A percentile compares a stretch with the other conserved stretches of the same genome.
Evolutionary conservation across 2,888 invertebrate genomes (phyloP).

Genomic region (Meta bourneti): DNA sequence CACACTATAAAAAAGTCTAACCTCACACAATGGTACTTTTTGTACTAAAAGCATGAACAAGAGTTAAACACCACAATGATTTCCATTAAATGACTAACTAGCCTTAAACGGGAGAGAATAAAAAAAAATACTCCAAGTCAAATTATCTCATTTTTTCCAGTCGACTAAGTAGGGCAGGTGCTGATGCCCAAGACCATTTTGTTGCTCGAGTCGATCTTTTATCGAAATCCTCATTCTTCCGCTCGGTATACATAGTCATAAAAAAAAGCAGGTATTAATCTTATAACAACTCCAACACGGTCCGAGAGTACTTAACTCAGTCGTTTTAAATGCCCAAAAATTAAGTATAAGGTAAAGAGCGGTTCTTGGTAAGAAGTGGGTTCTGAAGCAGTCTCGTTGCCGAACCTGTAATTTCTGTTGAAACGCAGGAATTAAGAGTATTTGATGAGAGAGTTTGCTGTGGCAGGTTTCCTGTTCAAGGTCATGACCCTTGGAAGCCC

Average conservation of each 20-base stretch:
- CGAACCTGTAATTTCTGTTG: constrained; percentile 56
- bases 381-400: constrained; percentile 43
- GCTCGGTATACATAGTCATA: not conserved
- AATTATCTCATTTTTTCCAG: not conserved
- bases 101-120: not conserved
- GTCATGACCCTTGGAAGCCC: constrained; percentile 45
- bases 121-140: not conserved
- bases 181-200: not conserved
- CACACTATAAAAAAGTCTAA: not conserved
- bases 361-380: constrained; percentile 3
- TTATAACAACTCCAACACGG: constrained; percentile 6
- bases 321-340: constrained; percentile 43
- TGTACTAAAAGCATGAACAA: not conserved
- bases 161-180: not conserved
- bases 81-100: not conserved
- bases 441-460: constrained; percentile 50
- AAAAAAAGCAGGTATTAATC: constrained; percentile 12
- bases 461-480: constrained; percentile 59
- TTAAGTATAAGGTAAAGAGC: constrained; percentile 39
- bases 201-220: not conserved
- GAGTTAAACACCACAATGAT: not conserved
- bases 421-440: constrained; percentile 66
- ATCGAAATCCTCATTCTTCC: not conserved
- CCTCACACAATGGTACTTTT: not conserved
- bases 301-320: constrained; percentile 9